Evolutionary conservation across 2,888 invertebrate genomes (phyloP).

Genomic region (Tetheella fluctuosa): DNA sequence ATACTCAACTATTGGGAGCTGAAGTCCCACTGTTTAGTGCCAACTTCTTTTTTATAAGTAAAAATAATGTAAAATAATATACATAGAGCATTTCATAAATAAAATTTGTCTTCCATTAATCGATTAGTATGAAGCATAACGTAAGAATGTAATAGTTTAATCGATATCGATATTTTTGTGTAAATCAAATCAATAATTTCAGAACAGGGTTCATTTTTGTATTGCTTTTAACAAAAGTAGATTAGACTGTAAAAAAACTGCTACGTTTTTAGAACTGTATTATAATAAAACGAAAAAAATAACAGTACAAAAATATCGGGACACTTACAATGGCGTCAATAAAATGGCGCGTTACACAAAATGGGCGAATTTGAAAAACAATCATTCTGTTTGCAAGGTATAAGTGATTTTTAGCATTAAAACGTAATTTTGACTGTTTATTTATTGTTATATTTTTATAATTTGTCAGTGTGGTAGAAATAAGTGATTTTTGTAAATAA

Average conservation of each 20-base stretch:
- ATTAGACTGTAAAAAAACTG: background rate
- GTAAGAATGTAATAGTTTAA: background rate
- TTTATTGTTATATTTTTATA: constrained; percentile 78
- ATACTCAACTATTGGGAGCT: constrained; percentile 44
- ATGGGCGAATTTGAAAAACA: constrained; percentile 26
- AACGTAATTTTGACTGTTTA: constrained; percentile 64
- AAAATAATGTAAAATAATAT: constrained; percentile 25
- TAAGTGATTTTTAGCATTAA: constrained; percentile 46
- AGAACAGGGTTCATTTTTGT: too few species aligned
- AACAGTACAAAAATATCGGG: constrained; percentile 45
- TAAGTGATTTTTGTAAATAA: constrained; percentile 75
- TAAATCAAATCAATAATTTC: background rate
- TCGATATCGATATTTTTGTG: background rate
- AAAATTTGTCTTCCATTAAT: constrained; percentile 57
- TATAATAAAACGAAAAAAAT: constrained; percentile 29
- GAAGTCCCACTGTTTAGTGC: constrained; percentile 60
- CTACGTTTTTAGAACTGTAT: constrained; percentile 30
- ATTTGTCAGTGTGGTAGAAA: constrained; percentile 57
- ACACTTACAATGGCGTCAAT: constrained; percentile 20
- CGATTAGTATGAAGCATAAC: constrained; percentile 23
- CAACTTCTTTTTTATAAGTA: constrained; percentile 49
- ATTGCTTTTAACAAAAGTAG: background rate
- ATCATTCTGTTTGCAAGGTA: constrained; percentile 25
- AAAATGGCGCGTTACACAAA: constrained; percentile 24
- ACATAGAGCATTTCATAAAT: constrained; percentile 44